Evolutionary conservation across 2,797 vertebrate genomes (phyloP), one percentile per base, ranked within the genome.

Genomic region (Coregonus ussuriensis): DNA sequence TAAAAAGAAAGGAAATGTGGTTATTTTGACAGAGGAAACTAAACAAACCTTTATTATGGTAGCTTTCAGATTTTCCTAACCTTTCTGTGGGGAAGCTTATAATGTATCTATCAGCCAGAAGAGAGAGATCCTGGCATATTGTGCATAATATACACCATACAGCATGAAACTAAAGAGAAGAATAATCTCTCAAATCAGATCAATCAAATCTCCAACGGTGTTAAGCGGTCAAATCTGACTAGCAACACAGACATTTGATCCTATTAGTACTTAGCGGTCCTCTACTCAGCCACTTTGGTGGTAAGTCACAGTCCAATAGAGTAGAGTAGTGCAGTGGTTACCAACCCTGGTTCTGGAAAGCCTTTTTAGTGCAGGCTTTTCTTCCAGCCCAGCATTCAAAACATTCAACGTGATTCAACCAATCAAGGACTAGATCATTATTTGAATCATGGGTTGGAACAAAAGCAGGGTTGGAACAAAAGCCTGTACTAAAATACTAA

Each of bases 301-400:
- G 13, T 59, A 21, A 72, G 11, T 54, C 6, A 35, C 25, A 67
- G 31, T 91, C 86, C 87, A 84, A 80, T 86, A 82, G 84, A 15
- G 2, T 62, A 81, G 56, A 85, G 63, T 79, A 76, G 72, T n/a
- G 88, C 87, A 92, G 88, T 91, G 89, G 88, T 90, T 87, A 81
- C 78, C 82, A 85, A 84, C 83, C 85, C 83, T 84, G 78, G 71
- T 78, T 75, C 71, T 71, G 73, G 81, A 88, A 77, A 88, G 59
- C 31, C 16, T 37, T 78, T 77, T 76, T 79, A 33, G 47, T 62
- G 78, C 77, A 82, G 67, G 80, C 72, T 67, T 71, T 71, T 33
- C 78, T 71, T 78, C 52, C 33, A 82, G 74, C 72, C 71, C 84
- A 75, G 71, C 59, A 63, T 76, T 86, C 77, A 35, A 18, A 69